These are phyloP conservation scores for Catostomus latipinnis DNA, from an alignment of 2,797 vertebrate species.

Conservation along the genomic window DNA sequence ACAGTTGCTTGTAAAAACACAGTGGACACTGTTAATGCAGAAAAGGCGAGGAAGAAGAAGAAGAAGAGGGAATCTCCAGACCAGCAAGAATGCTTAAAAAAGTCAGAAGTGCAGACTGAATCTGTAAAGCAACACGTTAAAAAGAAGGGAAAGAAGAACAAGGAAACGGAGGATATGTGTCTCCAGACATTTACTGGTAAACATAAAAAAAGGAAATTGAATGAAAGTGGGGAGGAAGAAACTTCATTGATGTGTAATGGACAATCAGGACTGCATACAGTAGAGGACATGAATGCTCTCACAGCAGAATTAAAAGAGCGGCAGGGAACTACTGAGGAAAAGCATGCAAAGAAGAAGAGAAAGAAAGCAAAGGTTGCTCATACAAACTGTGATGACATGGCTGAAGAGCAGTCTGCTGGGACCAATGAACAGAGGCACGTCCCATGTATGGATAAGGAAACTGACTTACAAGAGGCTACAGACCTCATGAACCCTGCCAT, in stretches of 20 bases:
- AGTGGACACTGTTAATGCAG: neutral
- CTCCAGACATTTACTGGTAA: constrained; percentile 1
- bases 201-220: constrained; percentile 3
- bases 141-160: neutral
- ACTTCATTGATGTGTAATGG: neutral
- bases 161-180: neutral
- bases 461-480: too few species aligned
- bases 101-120: neutral
- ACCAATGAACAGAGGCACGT: neutral
- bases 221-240: neutral
- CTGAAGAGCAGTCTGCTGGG: neutral
- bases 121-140: neutral
- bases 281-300: neutral
- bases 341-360: constrained; percentile 30
- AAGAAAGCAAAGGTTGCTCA: constrained; percentile 17
- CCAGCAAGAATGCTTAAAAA: neutral
- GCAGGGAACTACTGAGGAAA: neutral
- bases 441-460: neutral
- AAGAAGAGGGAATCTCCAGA: constrained; percentile 15
- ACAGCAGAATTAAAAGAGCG: neutral
- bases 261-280: neutral
- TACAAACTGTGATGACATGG: neutral
- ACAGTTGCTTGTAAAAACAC: too few species aligned
- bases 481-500: neutral
- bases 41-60: constrained; percentile 12